Base-by-base conservation (phyloP, 2,888 invertebrate species). In the Diploptera punctata region DNA sequence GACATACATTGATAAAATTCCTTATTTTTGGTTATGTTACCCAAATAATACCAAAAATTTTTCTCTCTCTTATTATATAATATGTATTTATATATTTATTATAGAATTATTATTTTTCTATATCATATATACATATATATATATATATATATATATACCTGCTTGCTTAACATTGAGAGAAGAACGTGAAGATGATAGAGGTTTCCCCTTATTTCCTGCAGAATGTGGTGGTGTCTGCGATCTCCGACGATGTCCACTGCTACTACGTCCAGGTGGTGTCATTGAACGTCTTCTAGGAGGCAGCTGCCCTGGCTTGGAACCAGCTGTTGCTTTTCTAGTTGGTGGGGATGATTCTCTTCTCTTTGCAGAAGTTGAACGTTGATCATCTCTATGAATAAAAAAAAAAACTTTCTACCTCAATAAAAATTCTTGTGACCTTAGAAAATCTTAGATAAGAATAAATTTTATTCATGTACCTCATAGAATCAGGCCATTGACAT, bases 151-250 rank as follows among this genome's bases (percentile, higher is more conserved):
- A 33, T 7, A 33, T 33, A 29, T 61, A 72, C 72, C 72, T 68
- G 68, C 13, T 33, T 61, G 67, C 16, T 72, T 72, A 16, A 57
- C 10, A n/a, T 49, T 26, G 18, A 49, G 52, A 1, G 68, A 65
- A n/a, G 68, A 60, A 16, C 68, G 49, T 13, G 68, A 16, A 21
- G 43, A 21, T 13, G 62, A 13, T 13, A 33, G n/a, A 26, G 49
- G 3, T 33, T 72, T 72, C 62, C 26, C 65, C 68, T 72, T 70
- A 19, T 24, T n/a, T 49, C 62, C 62, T 26, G 24, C 47, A 13
- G 57, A 52, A 47, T 73, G 73, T 13, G 69, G 71, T 16, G 74
- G 74, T 2, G 72, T 65, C 10, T 70, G 74, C 9, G 75, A 75
- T 16, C 74, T 60, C 4, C 72, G 73, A 1, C 74, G 43, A 29